Evolutionary conservation across 2,797 vertebrate genomes (phyloP).

Genomic region (Tinamus major): DNA sequence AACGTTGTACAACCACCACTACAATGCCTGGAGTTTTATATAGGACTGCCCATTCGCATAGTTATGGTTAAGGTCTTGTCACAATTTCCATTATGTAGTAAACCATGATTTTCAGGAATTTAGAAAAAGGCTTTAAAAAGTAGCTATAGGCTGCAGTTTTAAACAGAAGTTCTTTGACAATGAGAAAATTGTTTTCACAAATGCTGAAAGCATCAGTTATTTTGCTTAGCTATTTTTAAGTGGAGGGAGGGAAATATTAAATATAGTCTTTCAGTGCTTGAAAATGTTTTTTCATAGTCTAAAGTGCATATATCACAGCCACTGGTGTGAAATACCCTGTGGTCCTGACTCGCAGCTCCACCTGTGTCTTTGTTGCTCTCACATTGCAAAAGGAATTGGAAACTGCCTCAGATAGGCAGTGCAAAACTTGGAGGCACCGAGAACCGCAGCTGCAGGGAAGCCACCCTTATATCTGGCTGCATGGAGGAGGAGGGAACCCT

Average conservation of each 20-base stretch:
- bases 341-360: not conserved
- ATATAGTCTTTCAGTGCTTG: conserved; percentile 10
- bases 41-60: not conserved
- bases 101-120: conserved; percentile 46
- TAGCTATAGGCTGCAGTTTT: conserved; percentile 52
- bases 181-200: conserved; percentile 65
- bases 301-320: not conserved
- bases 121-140: conserved; percentile 46
- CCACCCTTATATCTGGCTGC: not conserved
- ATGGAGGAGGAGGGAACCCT: not conserved
- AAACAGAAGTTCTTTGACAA: conserved; percentile 15
- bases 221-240: conserved; percentile 50
- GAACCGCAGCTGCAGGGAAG: not conserved
- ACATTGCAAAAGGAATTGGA: not conserved
- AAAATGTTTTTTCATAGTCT: conserved; percentile 22
- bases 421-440: not conserved
- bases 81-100: conserved; percentile 53
- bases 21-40: not conserved
- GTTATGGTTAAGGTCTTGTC: not conserved
- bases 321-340: not conserved
- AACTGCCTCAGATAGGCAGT: not conserved
- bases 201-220: conserved; percentile 27
- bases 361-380: not conserved
- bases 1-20: not conserved
- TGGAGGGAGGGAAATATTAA: conserved; percentile 33